These are phyloP conservation scores for Lophotis ruficrista DNA, from an alignment of 2,113 vertebrate genomes.

Conservation along the genomic window DNA sequence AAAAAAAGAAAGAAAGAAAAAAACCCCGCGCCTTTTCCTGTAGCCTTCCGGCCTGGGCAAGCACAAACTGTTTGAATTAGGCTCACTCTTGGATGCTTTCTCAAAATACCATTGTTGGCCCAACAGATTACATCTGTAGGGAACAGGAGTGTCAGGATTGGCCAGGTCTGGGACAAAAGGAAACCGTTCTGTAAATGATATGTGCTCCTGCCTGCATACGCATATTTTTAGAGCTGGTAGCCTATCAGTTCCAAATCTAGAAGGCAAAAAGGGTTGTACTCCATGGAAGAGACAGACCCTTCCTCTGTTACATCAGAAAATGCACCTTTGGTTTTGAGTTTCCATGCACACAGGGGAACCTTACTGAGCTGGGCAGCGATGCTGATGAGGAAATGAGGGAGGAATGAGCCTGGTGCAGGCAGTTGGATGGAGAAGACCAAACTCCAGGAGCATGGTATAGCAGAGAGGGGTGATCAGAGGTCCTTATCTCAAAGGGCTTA, in stretches of 20 bases:
- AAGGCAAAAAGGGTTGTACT: not conserved
- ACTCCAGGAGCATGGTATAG: not conserved
- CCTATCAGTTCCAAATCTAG: not conserved
- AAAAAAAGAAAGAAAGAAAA: rapidly evolving
- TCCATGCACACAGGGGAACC: not conserved
- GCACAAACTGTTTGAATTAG: not conserved
- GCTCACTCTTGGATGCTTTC: not conserved
- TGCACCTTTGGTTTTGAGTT: not conserved
- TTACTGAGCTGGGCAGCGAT: not conserved
- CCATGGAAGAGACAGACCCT: not conserved
- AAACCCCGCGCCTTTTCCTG: not conserved
- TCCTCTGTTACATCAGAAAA: not conserved
- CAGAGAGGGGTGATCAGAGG: not conserved
- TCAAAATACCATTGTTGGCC: not conserved
- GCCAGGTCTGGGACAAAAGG: not conserved
- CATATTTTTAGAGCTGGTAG: not conserved
- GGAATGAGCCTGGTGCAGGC: not conserved
- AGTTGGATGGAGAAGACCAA: not conserved
- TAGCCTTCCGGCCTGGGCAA: not conserved
- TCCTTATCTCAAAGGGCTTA: not conserved
- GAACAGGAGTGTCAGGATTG: not conserved
- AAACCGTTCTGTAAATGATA: not conserved
- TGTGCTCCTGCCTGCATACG: not conserved
- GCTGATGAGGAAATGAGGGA: not conserved
- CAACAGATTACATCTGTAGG: not conserved